A percentile compares a stretch with the other conserved stretches of the same genome.
phyloP scores from a whole-genome alignment of 1,140 invertebrate species.

The Zaprionus tsacasi region DNA sequence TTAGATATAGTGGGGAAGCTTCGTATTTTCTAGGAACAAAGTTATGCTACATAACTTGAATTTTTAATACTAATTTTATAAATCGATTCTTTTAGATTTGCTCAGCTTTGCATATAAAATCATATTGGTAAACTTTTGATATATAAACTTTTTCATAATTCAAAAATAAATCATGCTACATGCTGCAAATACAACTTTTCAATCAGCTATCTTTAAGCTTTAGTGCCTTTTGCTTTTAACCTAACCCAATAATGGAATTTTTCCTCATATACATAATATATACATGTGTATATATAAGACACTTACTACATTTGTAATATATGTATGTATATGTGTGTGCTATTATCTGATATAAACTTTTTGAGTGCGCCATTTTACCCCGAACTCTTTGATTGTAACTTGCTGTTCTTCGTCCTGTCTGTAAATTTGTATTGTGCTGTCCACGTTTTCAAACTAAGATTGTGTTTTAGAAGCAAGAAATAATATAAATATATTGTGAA shows the following conservation, averaged over 20 bases:
- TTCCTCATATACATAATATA: background rate
- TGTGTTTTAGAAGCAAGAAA: constrained; percentile 17
- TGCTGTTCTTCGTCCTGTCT: constrained; percentile 52
- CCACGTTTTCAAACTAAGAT: constrained; percentile 31
- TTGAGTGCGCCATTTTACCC: background rate
- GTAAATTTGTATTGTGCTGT: constrained; percentile 66
- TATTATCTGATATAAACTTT: constrained; percentile 39
- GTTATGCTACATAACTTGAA: background rate
- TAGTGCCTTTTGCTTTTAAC: constrained; percentile 34
- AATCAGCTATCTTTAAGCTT: constrained; percentile 26
- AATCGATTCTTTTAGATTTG: constrained; percentile 25
- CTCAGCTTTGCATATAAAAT: constrained; percentile 24
- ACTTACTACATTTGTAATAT: constrained; percentile 47
- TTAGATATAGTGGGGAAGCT: background rate
- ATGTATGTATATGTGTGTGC: constrained; percentile 46
- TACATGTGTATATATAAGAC: background rate
- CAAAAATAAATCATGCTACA: constrained; percentile 12
- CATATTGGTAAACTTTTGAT: constrained; percentile 45
- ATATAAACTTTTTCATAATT: constrained; percentile 21
- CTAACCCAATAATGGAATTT: constrained; percentile 23
- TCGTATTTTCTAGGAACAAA: background rate
- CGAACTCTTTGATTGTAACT: constrained; percentile 20
- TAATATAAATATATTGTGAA: constrained; percentile 25
- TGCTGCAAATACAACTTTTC: constrained; percentile 31
- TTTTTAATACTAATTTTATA: background rate